phyloP scores from a whole-genome alignment of 2,888 invertebrate species.

The Cantharis rustica region DNA sequence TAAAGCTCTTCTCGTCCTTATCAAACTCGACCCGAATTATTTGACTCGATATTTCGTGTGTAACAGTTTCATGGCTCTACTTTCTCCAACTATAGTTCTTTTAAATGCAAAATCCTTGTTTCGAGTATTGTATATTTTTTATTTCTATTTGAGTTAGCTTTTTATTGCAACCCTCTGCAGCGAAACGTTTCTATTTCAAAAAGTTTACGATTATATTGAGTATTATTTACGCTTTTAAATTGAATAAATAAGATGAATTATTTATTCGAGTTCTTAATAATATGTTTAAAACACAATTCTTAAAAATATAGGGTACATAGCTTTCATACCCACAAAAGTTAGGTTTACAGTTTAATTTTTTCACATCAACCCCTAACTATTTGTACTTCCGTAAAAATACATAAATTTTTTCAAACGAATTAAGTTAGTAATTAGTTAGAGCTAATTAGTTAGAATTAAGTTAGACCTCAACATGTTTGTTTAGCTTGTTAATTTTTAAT shows the following conservation, averaged over 20 bases:
- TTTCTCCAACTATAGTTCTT: conserved; percentile 18
- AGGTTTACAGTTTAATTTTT: no score
- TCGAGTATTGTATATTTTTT: background rate
- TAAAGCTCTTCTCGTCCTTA: conserved; percentile 23
- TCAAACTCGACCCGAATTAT: conserved; percentile 29
- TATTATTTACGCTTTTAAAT: background rate
- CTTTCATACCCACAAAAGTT: no score
- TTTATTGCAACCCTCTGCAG: background rate
- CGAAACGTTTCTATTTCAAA: background rate
- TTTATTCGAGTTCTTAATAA: no score
- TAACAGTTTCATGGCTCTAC: conserved; percentile 28
- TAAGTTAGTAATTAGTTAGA: no score
- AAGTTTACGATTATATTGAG: background rate
- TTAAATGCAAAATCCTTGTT: background rate
- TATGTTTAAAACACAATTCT: no score
- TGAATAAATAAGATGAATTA: background rate
- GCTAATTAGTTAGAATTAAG: no score
- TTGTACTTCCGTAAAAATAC: no score
- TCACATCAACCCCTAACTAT: no score
- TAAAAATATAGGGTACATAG: no score
- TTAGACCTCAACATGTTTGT: no score
- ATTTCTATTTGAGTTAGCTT: background rate
- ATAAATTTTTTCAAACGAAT: no score
- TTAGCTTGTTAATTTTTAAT: no score
- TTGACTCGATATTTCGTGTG: conserved; percentile 19